Conservation (phyloP, 2,888 invertebrate genomes). For the Syritta pipiens region DNA sequence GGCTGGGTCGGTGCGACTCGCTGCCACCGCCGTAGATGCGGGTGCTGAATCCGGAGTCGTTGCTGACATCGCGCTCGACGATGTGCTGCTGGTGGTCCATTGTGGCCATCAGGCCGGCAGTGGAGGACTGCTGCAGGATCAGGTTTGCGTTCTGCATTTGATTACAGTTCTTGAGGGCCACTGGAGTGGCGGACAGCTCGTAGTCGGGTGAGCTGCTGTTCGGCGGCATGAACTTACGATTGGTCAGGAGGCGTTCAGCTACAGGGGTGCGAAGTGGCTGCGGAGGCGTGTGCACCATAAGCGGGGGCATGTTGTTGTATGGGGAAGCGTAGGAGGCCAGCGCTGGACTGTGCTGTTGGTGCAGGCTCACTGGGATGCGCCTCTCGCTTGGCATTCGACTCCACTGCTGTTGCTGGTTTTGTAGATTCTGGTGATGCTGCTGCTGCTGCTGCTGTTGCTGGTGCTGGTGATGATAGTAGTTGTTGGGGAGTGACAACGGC, state of each 20-base stretch:
- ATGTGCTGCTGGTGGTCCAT: constrained; percentile 70
- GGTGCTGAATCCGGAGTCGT: constrained; percentile 92
- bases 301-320: constrained; percentile 58
- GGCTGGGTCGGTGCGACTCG: constrained; percentile 86
- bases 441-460: constrained; percentile 40
- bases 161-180: constrained; percentile 55
- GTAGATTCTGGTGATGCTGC: constrained; percentile 35
- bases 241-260: constrained; percentile 48
- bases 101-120: constrained; percentile 33
- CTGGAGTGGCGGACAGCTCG: constrained; percentile 34
- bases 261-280: constrained; percentile 45
- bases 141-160: constrained; percentile 62
- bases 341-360: constrained; percentile 31
- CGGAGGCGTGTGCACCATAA: constrained; percentile 53
- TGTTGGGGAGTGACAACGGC: constrained; percentile 40
- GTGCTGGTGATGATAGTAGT: constrained; percentile 52
- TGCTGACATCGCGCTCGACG: constrained; percentile 85
- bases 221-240: constrained; percentile 61
- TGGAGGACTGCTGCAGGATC: constrained; percentile 51
- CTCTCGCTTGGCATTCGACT: constrained; percentile 27
- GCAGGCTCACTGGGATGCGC: constrained; percentile 22
- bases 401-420: constrained; percentile 45
- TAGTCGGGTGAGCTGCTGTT: constrained; percentile 56
- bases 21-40: constrained; percentile 86
- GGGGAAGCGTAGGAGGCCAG: constrained; percentile 43